Evolutionary conservation across 2,888 invertebrate genomes (phyloP).

Genomic region (Marasmarcha lunaedactyla): DNA sequence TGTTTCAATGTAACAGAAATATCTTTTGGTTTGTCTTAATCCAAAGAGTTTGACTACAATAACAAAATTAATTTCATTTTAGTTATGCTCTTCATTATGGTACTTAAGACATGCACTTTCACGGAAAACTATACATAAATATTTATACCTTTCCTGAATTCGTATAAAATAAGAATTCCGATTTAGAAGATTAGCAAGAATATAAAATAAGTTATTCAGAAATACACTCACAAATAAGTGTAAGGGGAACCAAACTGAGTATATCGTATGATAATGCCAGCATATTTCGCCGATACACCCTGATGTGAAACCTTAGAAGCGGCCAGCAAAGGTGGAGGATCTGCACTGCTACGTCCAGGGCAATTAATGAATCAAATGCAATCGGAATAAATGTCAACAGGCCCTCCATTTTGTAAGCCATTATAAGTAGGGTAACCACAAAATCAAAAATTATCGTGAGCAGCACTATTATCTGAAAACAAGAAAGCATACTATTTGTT

Average conservation of each 20-base stretch:
- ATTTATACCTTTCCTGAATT: too few relatives aligned
- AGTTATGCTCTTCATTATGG: too few relatives aligned
- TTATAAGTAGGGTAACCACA: slow-evolving; percentile 30
- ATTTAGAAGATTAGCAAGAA: too few relatives aligned
- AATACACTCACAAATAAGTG: slow-evolving; percentile 32
- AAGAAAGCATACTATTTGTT: neutral
- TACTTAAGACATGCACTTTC: too few relatives aligned
- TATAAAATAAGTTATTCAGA: slow-evolving; percentile 1
- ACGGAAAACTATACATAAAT: too few relatives aligned
- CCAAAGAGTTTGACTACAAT: too few relatives aligned
- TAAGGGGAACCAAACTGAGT: slow-evolving; percentile 29
- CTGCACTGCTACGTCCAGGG: slow-evolving; percentile 30
- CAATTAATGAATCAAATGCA: slow-evolving; percentile 29
- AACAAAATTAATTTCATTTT: too few relatives aligned
- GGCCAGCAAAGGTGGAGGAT: slow-evolving; percentile 43
- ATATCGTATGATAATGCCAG: slow-evolving; percentile 31
- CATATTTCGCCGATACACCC: slow-evolving; percentile 31
- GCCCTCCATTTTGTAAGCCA: slow-evolving; percentile 24
- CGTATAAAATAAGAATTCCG: too few relatives aligned
- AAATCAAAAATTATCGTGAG: slow-evolving; percentile 32
- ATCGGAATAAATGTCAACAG: neutral
- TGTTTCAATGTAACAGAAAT: too few relatives aligned
- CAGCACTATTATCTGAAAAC: slow-evolving; percentile 32
- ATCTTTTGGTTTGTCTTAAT: too few relatives aligned
- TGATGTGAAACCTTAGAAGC: slow-evolving; percentile 32